Conservation (phyloP, 2,888 invertebrate species). For the Candidula unifasciata region DNA sequence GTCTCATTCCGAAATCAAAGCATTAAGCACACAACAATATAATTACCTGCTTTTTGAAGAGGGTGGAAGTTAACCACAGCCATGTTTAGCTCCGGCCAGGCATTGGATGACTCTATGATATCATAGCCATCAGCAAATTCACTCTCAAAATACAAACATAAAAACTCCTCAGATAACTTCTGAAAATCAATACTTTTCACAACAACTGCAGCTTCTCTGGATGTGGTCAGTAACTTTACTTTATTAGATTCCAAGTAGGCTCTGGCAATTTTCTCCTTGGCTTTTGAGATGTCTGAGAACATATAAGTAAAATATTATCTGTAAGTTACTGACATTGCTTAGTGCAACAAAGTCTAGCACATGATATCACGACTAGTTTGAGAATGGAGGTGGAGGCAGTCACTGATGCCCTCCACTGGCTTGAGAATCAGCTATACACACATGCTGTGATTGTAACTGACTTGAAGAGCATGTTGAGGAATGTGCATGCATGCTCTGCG, state of each 20-base stretch:
- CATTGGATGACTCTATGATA: conserved; percentile 13
- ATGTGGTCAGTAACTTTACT: not conserved
- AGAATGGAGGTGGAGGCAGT: too few species aligned
- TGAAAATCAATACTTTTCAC: conserved; percentile 24
- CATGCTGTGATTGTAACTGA: too few species aligned
- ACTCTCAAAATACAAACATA: conserved; percentile 37
- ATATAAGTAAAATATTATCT: not conserved
- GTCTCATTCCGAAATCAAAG: not conserved
- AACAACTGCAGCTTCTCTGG: conserved; percentile 27
- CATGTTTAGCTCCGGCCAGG: conserved; percentile 11
- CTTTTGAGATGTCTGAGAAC: conserved; percentile 9
- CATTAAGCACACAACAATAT: not conserved
- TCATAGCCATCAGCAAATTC: conserved; percentile 34
- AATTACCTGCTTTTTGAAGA: not conserved
- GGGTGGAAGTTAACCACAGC: conserved; percentile 17
- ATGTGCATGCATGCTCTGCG: too few species aligned
- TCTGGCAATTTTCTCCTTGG: not conserved
- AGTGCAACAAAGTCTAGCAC: too few species aligned
- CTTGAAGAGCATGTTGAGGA: too few species aligned
- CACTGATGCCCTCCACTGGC: too few species aligned
- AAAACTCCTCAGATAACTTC: conserved; percentile 31
- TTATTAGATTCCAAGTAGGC: not conserved
- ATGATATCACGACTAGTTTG: too few species aligned
- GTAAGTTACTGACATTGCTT: too few species aligned
- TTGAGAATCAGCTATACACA: too few species aligned